Evolutionary conservation across 2,888 invertebrate genomes (phyloP), one percentile per base, ranked within the genome.

Genomic region (Ernsta delagoae): DNA sequence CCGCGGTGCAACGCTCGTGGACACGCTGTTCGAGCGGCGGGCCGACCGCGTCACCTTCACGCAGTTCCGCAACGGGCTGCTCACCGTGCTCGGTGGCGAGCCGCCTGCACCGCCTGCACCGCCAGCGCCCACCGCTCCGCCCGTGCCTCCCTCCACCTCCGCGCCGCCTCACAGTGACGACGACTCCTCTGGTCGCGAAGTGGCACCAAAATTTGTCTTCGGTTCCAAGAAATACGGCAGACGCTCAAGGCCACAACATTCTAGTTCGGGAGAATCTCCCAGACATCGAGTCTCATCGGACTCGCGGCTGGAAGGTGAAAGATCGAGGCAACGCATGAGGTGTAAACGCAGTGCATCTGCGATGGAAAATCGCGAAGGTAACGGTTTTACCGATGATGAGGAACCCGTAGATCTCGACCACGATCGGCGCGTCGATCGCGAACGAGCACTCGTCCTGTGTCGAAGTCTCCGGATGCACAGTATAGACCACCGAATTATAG

Each of bases 191-290:
- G 96, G 95, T 73, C 94, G 96, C 50, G 96, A 96, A 86, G 95
- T 96, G 9, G 96, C 95, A 0, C 96, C 96, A 4, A 96, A 96
- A 80, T 95, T 95, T 74, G 95, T 96, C 0, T 95, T 95, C 77
- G 96, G 96, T 1, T 94, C 95, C 34, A 97, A 97, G 81, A 96
- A 96, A 82, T 97, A 97, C 86, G 97, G 96, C 0, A 93, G 97
- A 0, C 92, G 96, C 59, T 96, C 96, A 3, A 93, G 96, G 53
- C 96, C 96, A 0, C 94, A 94, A 72, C 86, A 86, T 63, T 64
- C 77, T 7, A 72, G 77, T 43, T 70, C 75, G 9, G 81, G 78
- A 5, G 81, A 77, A 39, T 73, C 78, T 0, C 73, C 77, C 8
- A 77, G 79, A 5, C 84, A 83, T 8, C 85, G 89, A 24, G 86